Conservation (phyloP, 2,888 invertebrate genomes). For the Hybos culiciformis region DNA sequence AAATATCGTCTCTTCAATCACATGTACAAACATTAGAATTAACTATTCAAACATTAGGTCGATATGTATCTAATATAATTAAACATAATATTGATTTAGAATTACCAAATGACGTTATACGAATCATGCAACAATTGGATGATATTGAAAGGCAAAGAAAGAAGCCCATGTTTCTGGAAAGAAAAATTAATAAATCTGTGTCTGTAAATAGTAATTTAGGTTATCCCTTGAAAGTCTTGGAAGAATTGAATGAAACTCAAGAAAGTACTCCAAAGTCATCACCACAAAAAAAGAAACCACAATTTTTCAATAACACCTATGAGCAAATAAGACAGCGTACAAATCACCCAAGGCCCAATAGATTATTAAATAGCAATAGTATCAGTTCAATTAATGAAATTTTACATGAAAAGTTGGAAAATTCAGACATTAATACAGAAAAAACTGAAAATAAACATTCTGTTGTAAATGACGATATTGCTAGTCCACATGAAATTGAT, state of each 20-base stretch:
- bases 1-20: constrained; percentile 50
- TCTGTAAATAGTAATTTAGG: constrained; percentile 35
- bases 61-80: constrained; percentile 54
- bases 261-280: constrained; percentile 34
- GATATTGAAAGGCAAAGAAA: constrained; percentile 36
- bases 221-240: constrained; percentile 34
- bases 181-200: constrained; percentile 36
- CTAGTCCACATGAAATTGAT: constrained; percentile 37
- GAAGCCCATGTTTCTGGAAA: constrained; percentile 31
- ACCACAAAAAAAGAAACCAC: constrained; percentile 36
- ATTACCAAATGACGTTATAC: constrained; percentile 57
- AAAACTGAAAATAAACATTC: not conserved
- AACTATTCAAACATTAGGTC: constrained; percentile 55
- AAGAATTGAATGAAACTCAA: constrained; percentile 36
- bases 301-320: constrained; percentile 55
- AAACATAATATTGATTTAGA: constrained; percentile 52
- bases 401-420: not conserved
- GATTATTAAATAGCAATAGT: constrained; percentile 12
- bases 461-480: constrained; percentile 16
- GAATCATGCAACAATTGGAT: constrained; percentile 51
- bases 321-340: constrained; percentile 53
- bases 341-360: constrained; percentile 36
- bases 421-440: constrained; percentile 15
- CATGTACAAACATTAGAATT: constrained; percentile 61
- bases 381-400: not conserved